Base-by-base conservation (phyloP, 2,797 vertebrate genomes). In the Acropternis orthonyx region DNA sequence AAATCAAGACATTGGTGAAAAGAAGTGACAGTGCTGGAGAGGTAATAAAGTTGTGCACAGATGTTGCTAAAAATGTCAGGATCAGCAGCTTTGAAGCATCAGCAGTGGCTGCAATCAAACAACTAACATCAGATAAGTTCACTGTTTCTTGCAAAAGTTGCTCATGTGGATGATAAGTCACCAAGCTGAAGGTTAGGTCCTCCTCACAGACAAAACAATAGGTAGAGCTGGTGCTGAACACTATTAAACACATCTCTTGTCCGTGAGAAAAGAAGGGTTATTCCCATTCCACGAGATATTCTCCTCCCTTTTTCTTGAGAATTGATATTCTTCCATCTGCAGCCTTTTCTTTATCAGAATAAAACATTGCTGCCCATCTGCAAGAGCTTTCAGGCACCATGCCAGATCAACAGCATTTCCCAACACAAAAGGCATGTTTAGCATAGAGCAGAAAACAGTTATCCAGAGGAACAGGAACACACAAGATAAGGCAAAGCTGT, bases 271-370 rank as follows among this genome's bases (percentile, higher is more conserved):
- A 72, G 22, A 46, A 79, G 43, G 13, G 5, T 61, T 97, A 41
- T 94, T 92, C 91, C 48, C 49, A 89, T 92, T 84, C 52, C 41
- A 24, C 22, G 30, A 58, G 32, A 49, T 88, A 46, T 51, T 93
- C 24, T 76, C 56, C 72, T 81, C 54, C 72, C 39, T 91, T 94
- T 86, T 65, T 55, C 69, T 66, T 74, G 41, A 49, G 63, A 93
- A 73, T 17, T 76, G 11, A 41, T 78, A 79, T 48, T 71, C 56
- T 74, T 87, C 52, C 17, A 67, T 69, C 55, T 74, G 71, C 37
- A 92, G 37, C 49, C 41, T 71, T 78, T 92, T 82, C 61, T 93
- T 88, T 73, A 89, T 88, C 86, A 55, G 82, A 85, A 65, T 20
- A 89, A 88, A 92, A 68, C 72, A 74, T 78, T 94, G 43, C 39